phyloP scores from a whole-genome alignment of 2,888 invertebrate species.

The Anagyrus pseudococci region DNA sequence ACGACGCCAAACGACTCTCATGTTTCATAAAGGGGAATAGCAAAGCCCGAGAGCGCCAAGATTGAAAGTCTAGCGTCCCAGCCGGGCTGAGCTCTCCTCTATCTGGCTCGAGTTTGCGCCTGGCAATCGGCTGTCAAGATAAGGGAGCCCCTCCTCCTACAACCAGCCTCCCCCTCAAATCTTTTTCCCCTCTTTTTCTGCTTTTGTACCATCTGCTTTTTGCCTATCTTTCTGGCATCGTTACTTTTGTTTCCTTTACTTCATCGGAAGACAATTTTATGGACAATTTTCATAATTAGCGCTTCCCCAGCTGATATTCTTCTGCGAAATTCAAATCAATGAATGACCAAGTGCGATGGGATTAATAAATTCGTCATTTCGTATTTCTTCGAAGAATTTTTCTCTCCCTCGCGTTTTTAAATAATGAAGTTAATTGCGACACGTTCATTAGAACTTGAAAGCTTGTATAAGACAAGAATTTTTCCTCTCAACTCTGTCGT shows the following conservation, averaged over 20 bases:
- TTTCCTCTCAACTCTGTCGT: neutral
- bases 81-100: neutral
- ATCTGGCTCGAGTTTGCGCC: neutral
- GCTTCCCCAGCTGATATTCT: neutral
- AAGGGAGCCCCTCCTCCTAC: neutral
- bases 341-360: neutral
- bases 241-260: neutral
- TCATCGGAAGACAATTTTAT: neutral
- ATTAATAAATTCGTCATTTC: neutral
- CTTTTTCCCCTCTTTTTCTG: neutral
- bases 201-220: neutral
- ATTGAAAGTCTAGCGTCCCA: constrained; percentile 12
- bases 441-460: neutral
- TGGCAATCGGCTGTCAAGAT: constrained; percentile 19
- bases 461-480: neutral
- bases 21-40: constrained; percentile 37
- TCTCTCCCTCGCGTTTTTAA: neutral
- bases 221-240: neutral
- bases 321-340: neutral
- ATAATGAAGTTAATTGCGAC: neutral
- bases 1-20: constrained; percentile 37
- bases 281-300: neutral
- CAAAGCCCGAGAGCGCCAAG: constrained; percentile 9
- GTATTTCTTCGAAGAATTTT: neutral
- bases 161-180: neutral